phyloP scores from a whole-genome alignment of 2,113 vertebrate species.

The Perca flavescens region DNA sequence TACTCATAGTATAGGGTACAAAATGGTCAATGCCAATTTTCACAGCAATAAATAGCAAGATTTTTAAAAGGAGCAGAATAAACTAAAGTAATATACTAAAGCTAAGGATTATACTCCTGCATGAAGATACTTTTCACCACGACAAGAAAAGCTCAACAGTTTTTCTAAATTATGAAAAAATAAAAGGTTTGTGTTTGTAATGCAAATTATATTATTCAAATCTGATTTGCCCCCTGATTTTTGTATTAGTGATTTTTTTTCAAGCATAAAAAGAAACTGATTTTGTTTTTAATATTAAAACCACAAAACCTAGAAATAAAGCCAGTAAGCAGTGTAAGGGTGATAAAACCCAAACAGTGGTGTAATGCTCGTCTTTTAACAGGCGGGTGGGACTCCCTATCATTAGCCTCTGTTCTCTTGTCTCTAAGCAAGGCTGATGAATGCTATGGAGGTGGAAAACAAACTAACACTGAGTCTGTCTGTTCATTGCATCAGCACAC shows the following conservation, averaged over 20 bases:
- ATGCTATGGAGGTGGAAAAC: conserved; percentile 36
- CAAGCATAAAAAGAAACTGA: not conserved
- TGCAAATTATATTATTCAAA: not conserved
- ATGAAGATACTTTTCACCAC: not conserved
- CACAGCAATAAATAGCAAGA: not conserved
- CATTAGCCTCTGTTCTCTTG: conserved; percentile 55
- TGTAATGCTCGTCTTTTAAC: conserved; percentile 52
- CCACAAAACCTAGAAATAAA: not conserved
- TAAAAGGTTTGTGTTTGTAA: not conserved
- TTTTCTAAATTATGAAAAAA: not conserved
- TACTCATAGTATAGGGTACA: not conserved
- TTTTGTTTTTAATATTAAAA: not conserved
- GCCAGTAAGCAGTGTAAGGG: conserved; percentile 23
- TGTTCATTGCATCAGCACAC: not conserved
- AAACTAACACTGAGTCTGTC: conserved; percentile 23
- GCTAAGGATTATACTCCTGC: not conserved
- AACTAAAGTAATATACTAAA: not conserved
- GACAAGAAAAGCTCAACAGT: not conserved
- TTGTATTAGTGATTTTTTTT: not conserved
- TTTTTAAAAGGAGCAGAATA: not conserved
- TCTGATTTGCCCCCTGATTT: not conserved
- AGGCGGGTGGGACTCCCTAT: conserved; percentile 50
- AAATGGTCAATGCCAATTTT: not conserved
- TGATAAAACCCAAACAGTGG: conserved; percentile 50
- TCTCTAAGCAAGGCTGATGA: conserved; percentile 38